A percentile compares a stretch with the other conserved stretches of the same genome.
These are phyloP conservation scores for Tetragnatha montana DNA, from an alignment of 2,888 invertebrate genomes.

Conservation along the genomic window DNA sequence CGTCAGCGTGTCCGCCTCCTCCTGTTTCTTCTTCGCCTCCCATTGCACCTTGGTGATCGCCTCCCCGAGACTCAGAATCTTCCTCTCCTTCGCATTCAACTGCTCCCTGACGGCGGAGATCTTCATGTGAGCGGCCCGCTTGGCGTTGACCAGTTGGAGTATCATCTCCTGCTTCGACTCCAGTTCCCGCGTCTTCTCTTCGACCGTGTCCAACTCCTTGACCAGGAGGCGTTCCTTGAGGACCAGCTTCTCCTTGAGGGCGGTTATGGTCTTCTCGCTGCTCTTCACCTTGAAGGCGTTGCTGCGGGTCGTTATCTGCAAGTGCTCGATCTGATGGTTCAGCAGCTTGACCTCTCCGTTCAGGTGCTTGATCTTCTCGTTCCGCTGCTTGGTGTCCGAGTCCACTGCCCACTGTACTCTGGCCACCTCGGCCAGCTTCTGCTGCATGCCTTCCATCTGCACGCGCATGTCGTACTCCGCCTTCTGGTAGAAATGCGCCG, in stretches of 20 bases:
- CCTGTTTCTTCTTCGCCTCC: too few relatives aligned
- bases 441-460: neutral
- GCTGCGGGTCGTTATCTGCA: neutral
- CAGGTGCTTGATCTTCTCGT: neutral
- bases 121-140: neutral
- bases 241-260: too few relatives aligned
- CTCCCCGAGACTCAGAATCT: neutral
- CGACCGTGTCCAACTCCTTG: too few relatives aligned
- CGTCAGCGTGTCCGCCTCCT: too few relatives aligned
- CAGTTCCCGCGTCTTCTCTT: neutral
- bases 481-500: neutral
- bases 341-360: neutral
- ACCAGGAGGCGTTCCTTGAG: too few relatives aligned
- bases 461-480: neutral
- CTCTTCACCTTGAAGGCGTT: neutral
- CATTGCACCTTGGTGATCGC: too few relatives aligned
- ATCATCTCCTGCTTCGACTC: neutral
- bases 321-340: neutral
- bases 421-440: neutral
- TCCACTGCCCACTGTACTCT: neutral
- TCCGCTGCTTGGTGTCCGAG: neutral
- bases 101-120: neutral
- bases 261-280: neutral
- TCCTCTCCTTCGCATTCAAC: neutral
- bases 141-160: neutral